phyloP scores from a whole-genome alignment of 2,888 invertebrate genomes.

The Sinhomidia bicolor region DNA sequence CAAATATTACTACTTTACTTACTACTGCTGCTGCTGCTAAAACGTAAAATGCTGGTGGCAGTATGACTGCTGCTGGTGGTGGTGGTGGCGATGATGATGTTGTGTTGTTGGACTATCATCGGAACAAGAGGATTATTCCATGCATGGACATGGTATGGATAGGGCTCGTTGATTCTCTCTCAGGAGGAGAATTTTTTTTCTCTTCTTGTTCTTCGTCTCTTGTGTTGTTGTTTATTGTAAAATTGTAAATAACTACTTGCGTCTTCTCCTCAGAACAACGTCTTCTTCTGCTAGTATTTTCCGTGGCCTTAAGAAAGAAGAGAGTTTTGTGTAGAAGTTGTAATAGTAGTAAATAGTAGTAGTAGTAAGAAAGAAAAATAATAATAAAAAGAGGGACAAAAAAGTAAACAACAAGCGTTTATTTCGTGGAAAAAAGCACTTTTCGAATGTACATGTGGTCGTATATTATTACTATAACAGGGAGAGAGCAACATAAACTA shows the following conservation, averaged over 20 bases:
- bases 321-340: conserved; percentile 66
- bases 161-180: conserved; percentile 69
- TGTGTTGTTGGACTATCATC: conserved; percentile 60
- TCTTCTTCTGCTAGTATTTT: conserved; percentile 59
- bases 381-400: conserved; percentile 59
- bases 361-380: no score
- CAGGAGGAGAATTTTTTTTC: conserved; percentile 58
- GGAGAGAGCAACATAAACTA: no score
- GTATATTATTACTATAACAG: no score
- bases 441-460: not conserved
- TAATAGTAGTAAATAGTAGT: conserved; percentile 54
- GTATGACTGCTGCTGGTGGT: conserved; percentile 57
- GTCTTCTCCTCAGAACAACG: no score
- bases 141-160: conserved; percentile 75
- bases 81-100: conserved; percentile 49
- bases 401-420: conserved; percentile 52
- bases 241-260: conserved; percentile 71
- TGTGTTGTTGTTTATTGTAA: conserved; percentile 68
- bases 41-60: conserved; percentile 50
- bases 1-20: no score
- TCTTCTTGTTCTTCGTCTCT: conserved; percentile 41
- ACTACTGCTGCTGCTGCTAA: not conserved
- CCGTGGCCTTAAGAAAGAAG: conserved; percentile 73
- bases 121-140: conserved; percentile 71
- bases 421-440: conserved; percentile 45